A percentile compares a stretch with the other conserved stretches of the same genome.
Conservation (phyloP, 2,888 invertebrate genomes). For the Hoplodrina ambigua region DNA sequence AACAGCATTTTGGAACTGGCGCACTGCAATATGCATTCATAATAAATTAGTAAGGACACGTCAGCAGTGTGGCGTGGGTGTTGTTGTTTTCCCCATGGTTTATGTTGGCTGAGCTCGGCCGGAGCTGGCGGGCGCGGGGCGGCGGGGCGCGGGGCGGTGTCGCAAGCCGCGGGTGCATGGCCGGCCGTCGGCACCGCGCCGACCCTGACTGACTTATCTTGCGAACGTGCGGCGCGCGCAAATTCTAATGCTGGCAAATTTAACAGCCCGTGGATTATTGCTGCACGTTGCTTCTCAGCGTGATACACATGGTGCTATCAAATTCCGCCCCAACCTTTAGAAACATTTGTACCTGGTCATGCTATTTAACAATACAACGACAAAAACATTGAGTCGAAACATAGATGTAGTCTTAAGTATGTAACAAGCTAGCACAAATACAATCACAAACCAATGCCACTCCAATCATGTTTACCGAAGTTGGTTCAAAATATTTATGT, state of each 20-base stretch:
- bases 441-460: conserved; percentile 59
- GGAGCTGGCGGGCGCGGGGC: conserved; percentile 60
- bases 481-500: conserved; percentile 43
- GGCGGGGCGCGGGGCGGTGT: conserved; percentile 74
- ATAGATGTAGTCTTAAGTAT: conserved; percentile 18
- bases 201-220: conserved; percentile 91
- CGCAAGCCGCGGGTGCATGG: conserved; percentile 88
- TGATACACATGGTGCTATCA: conserved; percentile 36
- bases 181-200: conserved; percentile 89
- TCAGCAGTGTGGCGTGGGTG: conserved; percentile 74
- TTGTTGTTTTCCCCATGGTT: conserved; percentile 80
- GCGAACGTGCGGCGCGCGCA: conserved; percentile 89
- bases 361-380: conserved; percentile 24
- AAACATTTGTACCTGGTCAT: conserved; percentile 10
- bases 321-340: conserved; percentile 22
- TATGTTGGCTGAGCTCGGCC: conserved; percentile 68
- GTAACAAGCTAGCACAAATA: conserved; percentile 40
- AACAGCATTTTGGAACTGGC: conserved; percentile 69
- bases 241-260: conserved; percentile 89
- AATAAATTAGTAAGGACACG: conserved; percentile 74
- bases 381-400: conserved; percentile 14
- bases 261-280: conserved; percentile 80
- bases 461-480: conserved; percentile 31
- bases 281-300: conserved; percentile 68
- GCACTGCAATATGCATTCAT: conserved; percentile 74